These are phyloP conservation scores for Meteorus sp. DNA, from an alignment of 1,140 invertebrate species.

Conservation along the genomic window DNA sequence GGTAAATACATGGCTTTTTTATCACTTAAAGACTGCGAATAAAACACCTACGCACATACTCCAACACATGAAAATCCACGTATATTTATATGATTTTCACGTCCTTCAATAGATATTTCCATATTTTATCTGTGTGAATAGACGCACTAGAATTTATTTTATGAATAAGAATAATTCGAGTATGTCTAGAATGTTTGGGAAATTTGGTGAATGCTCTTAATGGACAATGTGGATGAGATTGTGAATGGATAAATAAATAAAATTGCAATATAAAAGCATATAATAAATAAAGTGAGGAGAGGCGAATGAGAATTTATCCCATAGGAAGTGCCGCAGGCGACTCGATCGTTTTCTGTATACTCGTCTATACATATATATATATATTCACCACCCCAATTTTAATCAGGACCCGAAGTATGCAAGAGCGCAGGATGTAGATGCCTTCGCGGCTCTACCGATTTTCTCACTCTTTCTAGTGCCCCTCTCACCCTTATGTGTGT, in stretches of 20 bases:
- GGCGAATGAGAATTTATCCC: conserved; percentile 30
- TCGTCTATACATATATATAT: conserved; percentile 26
- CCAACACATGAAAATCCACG: too few species aligned
- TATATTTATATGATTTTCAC: too few species aligned
- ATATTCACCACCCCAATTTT: conserved; percentile 58
- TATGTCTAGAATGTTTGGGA: conserved; percentile 15
- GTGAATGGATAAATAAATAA: conserved; percentile 5
- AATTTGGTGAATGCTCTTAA: conserved; percentile 11
- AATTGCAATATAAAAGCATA: too few species aligned
- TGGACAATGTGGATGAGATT: conserved; percentile 1
- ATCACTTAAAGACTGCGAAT: not conserved
- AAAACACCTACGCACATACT: not conserved
- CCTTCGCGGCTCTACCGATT: conserved; percentile 43
- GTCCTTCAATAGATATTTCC: too few species aligned
- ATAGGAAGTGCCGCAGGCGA: conserved; percentile 48
- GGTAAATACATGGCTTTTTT: conserved; percentile 6
- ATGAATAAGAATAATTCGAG: too few species aligned
- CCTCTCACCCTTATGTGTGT: too few species aligned
- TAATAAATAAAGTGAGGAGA: conserved; percentile 14
- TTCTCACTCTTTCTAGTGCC: too few species aligned
- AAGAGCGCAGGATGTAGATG: conserved; percentile 55
- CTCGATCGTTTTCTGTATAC: conserved; percentile 45
- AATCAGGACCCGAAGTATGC: conserved; percentile 58
- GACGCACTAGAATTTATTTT: too few species aligned
- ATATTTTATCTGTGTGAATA: too few species aligned